Evolutionary conservation across 2,113 vertebrate genomes (phyloP), one percentile per base, ranked within the genome.

Genomic region (Mesoclemmys tuberculata): DNA sequence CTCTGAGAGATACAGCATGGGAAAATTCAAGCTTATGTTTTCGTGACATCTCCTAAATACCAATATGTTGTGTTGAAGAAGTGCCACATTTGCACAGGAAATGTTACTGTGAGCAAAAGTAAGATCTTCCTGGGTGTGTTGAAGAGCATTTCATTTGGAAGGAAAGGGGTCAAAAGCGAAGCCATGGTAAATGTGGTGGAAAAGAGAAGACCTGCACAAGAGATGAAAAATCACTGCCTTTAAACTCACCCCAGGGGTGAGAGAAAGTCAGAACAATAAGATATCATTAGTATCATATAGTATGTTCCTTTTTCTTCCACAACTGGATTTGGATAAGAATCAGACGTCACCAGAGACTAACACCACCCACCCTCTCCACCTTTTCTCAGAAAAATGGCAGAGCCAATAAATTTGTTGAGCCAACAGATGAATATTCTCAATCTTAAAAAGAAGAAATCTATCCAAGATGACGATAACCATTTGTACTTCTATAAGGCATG

Each of bases 1-100:
- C 87, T 85, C 4, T 86, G 85, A 96, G 18, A 97, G 80, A 84
- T 80, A 82, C 41, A 97, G 75, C 61, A 93, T 71, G 81, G 83
- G 84, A 84, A 93, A 90, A 84, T 90, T 95, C 44, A 56, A 89
- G 97, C 88, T 90, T 94, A 94, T 85, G 58, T 82, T 95, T 92
- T 94, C 74, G 48, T 96, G 96, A 93, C 75, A 88, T 97, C 95
- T 97, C 95, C 97, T 96, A 97, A 97, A 97, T 90, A 89, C 90
- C 93, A 95, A 86, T 95, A 94, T 91, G 93, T 75, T 95, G 78
- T 92, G 95, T 85, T 94, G 89, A 93, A 91, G 51, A 71, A 35
- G 90, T 90, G 87, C 83, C 93, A 95, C 0, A 16, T 64, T 87
- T 95, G 38, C 90, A 90, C 71, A 95, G 58, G 80, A 96, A 96